A percentile compares a stretch with the other conserved stretches of the same genome.
These are phyloP conservation scores for Pteronura brasiliensis DNA, from an alignment of 2,113 vertebrate species.

Conservation along the genomic window DNA sequence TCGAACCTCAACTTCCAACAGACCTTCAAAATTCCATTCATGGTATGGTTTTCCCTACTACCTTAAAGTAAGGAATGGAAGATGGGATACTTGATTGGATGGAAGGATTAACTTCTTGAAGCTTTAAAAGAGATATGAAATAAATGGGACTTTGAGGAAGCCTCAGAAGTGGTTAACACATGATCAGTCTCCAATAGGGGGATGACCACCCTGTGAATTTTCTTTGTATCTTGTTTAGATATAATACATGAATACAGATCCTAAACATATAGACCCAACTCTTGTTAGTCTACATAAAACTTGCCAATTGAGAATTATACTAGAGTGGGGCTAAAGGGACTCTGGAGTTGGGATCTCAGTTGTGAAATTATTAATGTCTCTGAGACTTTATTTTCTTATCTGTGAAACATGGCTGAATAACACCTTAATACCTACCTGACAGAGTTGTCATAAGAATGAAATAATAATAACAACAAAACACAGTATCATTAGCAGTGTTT, in stretches of 20 bases:
- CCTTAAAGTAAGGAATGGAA: neutral
- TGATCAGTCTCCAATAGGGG: neutral
- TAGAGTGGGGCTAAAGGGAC: neutral
- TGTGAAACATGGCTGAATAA: neutral
- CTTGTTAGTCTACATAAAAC: neutral
- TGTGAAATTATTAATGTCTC: neutral
- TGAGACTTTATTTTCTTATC: neutral
- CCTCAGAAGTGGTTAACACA: fast-evolving
- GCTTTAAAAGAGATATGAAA: neutral
- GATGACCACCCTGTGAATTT: neutral
- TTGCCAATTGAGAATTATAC: neutral
- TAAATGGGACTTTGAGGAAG: neutral
- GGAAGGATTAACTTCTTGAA: neutral
- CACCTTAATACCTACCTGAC: neutral
- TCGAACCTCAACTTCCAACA: neutral
- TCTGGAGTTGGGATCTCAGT: neutral
- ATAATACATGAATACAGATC: neutral
- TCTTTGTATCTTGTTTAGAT: neutral
- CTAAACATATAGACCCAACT: neutral
- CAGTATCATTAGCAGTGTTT: neutral
- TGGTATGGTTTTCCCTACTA: neutral
- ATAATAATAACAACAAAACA: neutral
- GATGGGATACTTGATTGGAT: too few relatives aligned
- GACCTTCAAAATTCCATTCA: neutral
- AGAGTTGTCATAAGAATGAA: neutral